Conservation (phyloP, 2,113 vertebrate species). For the Otus sunia region DNA sequence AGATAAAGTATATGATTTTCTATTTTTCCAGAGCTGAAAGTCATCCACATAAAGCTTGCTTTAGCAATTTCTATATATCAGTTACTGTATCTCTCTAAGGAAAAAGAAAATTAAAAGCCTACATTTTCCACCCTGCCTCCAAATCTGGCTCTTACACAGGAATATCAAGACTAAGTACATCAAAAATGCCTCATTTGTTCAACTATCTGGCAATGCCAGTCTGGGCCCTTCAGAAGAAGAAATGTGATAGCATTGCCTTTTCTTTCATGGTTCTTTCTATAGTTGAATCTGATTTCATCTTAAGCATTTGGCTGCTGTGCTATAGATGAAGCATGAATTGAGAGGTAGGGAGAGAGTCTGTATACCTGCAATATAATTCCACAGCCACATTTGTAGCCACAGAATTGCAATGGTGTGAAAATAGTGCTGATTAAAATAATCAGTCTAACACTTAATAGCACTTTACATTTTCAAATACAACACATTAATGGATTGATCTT, state of each 20-base stretch:
- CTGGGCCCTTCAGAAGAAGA: neutral
- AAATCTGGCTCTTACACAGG: neutral
- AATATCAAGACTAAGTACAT: neutral
- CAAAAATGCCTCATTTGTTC: neutral
- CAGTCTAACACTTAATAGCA: constrained; percentile 23
- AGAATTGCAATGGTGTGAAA: constrained; percentile 6
- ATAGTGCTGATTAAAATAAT: constrained; percentile 27
- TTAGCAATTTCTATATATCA: neutral
- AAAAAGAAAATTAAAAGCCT: neutral
- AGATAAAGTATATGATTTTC: neutral
- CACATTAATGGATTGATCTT: constrained; percentile 23
- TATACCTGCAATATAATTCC: neutral
- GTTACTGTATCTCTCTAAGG: neutral
- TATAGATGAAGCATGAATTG: neutral
- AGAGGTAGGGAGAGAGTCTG: neutral
- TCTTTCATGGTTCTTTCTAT: neutral
- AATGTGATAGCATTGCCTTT: neutral
- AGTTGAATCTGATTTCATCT: neutral
- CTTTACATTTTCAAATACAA: constrained; percentile 19
- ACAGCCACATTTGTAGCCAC: neutral
- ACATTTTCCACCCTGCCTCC: neutral
- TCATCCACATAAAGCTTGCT: neutral
- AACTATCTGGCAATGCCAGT: neutral
- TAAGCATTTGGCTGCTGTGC: neutral
- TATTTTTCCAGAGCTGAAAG: neutral